Conservation (phyloP, 1,140 invertebrate genomes). For the Leptestheria dahalacensis region DNA sequence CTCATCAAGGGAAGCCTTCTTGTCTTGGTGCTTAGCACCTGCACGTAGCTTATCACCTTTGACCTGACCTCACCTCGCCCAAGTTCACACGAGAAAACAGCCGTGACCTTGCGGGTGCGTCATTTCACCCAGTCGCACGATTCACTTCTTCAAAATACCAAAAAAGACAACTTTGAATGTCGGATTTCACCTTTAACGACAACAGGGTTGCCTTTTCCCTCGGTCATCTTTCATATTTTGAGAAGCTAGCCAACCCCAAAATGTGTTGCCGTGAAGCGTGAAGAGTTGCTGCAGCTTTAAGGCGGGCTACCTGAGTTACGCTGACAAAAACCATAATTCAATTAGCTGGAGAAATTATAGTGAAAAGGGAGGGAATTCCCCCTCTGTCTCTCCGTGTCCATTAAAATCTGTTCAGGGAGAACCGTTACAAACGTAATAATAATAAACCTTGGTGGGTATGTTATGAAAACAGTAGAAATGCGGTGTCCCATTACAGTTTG, state of each 20-base stretch:
- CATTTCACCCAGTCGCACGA: too few species aligned
- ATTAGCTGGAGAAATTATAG: background rate
- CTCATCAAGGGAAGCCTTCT: conserved; percentile 12
- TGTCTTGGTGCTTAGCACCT: conserved; percentile 5
- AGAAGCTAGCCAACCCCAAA: background rate
- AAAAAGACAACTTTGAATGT: too few species aligned
- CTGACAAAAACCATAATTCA: background rate
- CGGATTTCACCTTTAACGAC: too few species aligned
- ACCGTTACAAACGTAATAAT: background rate
- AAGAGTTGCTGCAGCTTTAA: background rate
- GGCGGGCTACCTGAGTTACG: background rate
- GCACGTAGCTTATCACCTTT: background rate
- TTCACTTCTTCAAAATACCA: background rate
- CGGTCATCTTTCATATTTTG: background rate
- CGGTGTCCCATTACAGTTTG: too few species aligned
- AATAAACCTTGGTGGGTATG: too few species aligned
- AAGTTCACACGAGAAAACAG: too few species aligned
- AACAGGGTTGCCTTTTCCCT: conserved; percentile 2
- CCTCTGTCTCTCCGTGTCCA: background rate
- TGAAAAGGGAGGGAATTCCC: background rate
- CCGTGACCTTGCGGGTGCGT: background rate
- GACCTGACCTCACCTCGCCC: too few species aligned
- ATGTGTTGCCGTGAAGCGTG: background rate
- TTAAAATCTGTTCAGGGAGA: background rate
- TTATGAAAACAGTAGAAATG: too few species aligned